phyloP scores from a whole-genome alignment of 1,140 invertebrate genomes.

The Drosophila sturtevanti region DNA sequence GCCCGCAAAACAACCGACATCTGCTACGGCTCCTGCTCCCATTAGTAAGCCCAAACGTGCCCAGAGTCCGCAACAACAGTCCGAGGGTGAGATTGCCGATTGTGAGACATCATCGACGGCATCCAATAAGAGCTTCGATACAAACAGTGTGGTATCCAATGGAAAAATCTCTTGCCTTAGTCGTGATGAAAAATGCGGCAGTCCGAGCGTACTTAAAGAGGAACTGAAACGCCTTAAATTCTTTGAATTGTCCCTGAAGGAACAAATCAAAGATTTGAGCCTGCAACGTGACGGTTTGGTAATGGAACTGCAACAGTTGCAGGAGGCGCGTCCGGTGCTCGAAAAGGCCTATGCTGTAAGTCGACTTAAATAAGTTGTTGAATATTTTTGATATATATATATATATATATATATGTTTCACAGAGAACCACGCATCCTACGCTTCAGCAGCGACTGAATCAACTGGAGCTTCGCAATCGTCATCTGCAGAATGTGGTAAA shows the following conservation, averaged over 20 bases:
- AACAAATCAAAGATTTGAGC: constrained; percentile 83
- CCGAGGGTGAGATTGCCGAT: constrained; percentile 69
- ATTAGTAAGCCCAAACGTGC: constrained; percentile 77
- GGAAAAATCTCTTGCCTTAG: constrained; percentile 64
- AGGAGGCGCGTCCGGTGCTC: constrained; percentile 82
- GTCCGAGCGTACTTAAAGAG: constrained; percentile 72
- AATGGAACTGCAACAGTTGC: constrained; percentile 83
- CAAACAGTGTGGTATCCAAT: constrained; percentile 69
- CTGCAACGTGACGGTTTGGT: constrained; percentile 83
- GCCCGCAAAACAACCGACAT: background rate
- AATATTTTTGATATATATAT: background rate
- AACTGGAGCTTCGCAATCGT: constrained; percentile 85
- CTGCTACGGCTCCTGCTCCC: constrained; percentile 56
- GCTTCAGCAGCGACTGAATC: constrained; percentile 77
- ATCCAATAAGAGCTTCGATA: constrained; percentile 78
- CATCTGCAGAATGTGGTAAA: constrained; percentile 86
- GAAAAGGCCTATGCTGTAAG: constrained; percentile 82
- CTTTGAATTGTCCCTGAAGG: constrained; percentile 82
- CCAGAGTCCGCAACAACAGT: constrained; percentile 42
- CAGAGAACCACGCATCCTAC: constrained; percentile 81
- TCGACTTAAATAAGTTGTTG: background rate
- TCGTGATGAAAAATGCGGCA: constrained; percentile 60
- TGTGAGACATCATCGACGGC: constrained; percentile 76
- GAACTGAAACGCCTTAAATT: constrained; percentile 83
- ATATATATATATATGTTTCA: background rate